phyloP scores from a whole-genome alignment of 2,888 invertebrate species.

The Oligia strigilis region DNA sequence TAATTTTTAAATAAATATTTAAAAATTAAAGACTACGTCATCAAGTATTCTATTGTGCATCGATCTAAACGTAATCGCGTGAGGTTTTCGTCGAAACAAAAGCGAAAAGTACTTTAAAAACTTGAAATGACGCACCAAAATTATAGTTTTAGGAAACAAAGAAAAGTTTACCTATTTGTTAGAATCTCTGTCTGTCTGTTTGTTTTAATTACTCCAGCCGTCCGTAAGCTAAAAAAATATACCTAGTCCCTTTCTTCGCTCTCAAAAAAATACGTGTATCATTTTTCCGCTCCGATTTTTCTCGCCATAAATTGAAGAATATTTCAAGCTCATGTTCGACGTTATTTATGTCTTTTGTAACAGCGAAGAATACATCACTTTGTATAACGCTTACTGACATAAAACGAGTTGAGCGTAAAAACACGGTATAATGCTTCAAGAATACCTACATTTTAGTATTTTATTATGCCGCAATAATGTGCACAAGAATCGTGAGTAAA shows the following conservation, averaged over 20 bases:
- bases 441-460: slow-evolving; percentile 23
- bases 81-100: slow-evolving; percentile 12
- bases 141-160: slow-evolving; percentile 13
- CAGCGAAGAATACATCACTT: slow-evolving; percentile 29
- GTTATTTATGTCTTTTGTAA: slow-evolving; percentile 42
- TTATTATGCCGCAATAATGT: not conserved
- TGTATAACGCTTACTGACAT: slow-evolving; percentile 13
- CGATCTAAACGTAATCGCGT: slow-evolving; percentile 1
- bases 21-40: not conserved
- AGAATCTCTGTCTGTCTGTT: not conserved
- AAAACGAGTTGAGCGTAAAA: slow-evolving; percentile 3
- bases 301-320: slow-evolving; percentile 44
- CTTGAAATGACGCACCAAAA: slow-evolving; percentile 9
- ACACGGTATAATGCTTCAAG: not conserved
- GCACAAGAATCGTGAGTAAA: slow-evolving; percentile 4
- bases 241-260: not conserved
- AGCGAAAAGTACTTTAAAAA: not conserved
- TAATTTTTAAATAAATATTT: no score
- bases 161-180: slow-evolving; percentile 9
- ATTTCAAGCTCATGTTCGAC: slow-evolving; percentile 29
- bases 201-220: slow-evolving; percentile 16
- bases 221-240: slow-evolving; percentile 1
- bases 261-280: slow-evolving; percentile 15
- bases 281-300: slow-evolving; percentile 18
- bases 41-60: not conserved